Evolutionary conservation across 2,797 vertebrate species (phyloP).

Genomic region (Pseudochirops corinnae): DNA sequence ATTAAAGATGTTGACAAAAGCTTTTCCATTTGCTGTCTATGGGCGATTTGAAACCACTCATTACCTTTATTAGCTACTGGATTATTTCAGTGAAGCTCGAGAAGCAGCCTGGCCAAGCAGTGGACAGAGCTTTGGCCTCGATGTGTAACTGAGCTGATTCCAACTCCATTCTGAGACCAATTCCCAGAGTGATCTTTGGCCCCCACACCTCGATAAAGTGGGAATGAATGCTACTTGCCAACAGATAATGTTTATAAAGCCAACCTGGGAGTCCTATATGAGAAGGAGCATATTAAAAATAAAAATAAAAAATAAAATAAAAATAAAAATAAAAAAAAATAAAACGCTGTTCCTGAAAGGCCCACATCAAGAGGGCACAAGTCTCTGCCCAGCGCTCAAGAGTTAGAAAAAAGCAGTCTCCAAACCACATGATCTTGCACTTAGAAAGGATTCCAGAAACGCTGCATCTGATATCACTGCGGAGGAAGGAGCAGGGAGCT

Average conservation of each 20-base stretch:
- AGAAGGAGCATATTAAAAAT: constrained; percentile 51
- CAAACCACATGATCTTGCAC: constrained; percentile 36
- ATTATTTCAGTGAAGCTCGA: constrained; percentile 57
- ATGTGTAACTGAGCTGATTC: constrained; percentile 5
- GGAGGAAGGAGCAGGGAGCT: constrained; percentile 32
- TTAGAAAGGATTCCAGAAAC: constrained; percentile 43
- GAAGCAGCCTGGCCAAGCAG: background rate
- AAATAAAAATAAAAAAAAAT: constrained; percentile 69
- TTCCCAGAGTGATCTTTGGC: constrained; percentile 32
- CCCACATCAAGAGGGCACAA: constrained; percentile 26
- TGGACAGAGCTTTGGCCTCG: background rate
- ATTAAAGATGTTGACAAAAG: constrained; percentile 81
- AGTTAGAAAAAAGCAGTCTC: constrained; percentile 18
- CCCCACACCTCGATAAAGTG: constrained; percentile 16
- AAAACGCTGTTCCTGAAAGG: constrained; percentile 48
- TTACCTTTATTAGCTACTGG: constrained; percentile 59
- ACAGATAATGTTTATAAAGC: constrained; percentile 47
- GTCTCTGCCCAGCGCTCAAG: constrained; percentile 16
- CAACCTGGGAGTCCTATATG: constrained; percentile 28
- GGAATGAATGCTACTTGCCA: constrained; percentile 49
- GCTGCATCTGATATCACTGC: background rate
- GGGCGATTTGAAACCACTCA: constrained; percentile 67
- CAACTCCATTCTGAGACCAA: constrained; percentile 36
- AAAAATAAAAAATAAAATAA: no score
- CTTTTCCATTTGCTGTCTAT: constrained; percentile 76